Base-by-base conservation (phyloP, 2,888 invertebrate genomes). In the Trichopria drosophilae region DNA sequence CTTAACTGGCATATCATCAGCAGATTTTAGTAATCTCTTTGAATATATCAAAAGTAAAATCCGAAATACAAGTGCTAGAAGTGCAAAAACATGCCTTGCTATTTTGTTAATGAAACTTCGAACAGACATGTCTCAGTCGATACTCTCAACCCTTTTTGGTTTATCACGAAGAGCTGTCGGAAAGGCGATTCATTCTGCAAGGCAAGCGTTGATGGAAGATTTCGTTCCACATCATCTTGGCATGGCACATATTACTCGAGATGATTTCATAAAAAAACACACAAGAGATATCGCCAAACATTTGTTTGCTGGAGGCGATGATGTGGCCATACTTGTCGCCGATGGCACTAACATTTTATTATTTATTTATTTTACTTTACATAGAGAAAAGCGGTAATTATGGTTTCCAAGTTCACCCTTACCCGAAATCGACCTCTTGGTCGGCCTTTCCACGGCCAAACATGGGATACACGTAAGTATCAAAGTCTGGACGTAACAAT, bases 321-420 rank as follows among this genome's bases (percentile, higher is more conserved):
- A 36, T 24, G 26, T 35, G 5, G 16, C 3, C 13, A 45, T 45
- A 15, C 19, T 37, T 26, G 37, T 46, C n/a, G 31, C 37, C 9
- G 46, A 46, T 9, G 29, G 20, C 6, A 48, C 40, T 1, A 41
- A 48, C 24, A 24, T 48, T n/a, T n/a, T n/a, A n/a, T n/a, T n/a
- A n/a, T n/a, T n/a, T n/a, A n/a, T n/a, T n/a, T n/a, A n/a, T n/a
- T n/a, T n/a, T n/a, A n/a, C n/a, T n/a, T 12, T 41, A 48, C 18
- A 48, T 48, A 3, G 41, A 48, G 15, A 48, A 48, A 34, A 48
- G 48, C 19, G 15, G 6, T n/a, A 42, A 48, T 34, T 42, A 48
- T 20, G 5, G 19, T 19, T 48, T 48, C 6, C 41, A 48, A 19
- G 10, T 32, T 19, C 28, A n/a, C n/a, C 22, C 34, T 41, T 48